Base-by-base conservation (phyloP, 2,888 invertebrate species). In the Amiota minor region DNA sequence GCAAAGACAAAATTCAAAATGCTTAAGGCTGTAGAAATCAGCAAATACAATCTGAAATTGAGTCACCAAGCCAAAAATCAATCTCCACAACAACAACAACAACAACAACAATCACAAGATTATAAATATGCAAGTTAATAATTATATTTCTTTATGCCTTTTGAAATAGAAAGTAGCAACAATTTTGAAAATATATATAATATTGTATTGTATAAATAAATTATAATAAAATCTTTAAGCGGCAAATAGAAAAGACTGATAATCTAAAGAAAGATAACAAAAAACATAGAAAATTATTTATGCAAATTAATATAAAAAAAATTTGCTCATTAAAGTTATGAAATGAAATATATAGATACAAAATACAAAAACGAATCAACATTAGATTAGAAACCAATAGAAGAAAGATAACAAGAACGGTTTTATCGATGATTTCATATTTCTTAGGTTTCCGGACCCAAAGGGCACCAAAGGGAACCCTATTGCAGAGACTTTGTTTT, bases 151-250 rank as follows among this genome's bases (percentile, higher is more conserved):
- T 56, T 18, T 18, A 59, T 18, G 16, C 23, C 2, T 14, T 69
- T 71, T 76, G 78, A 77, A 76, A 78, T 82, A 82, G 82, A 83
- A 83, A 85, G 85, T 83, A 78, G 82, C 79, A 83, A 82, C 75
- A 18, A 14, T 53, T 50, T 53, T 50, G 23, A 23, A 68, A 68
- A 53, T 23, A 50, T 6, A n/a, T n/a, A n/a, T n/a, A n/a, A n/a
- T n/a, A n/a, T n/a, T n/a, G n/a, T n/a, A n/a, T n/a, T n/a, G n/a
- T n/a, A n/a, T n/a, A n/a, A n/a, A n/a, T n/a, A n/a, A n/a, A n/a
- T n/a, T n/a, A n/a, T n/a, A n/a, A n/a, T 35, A 35, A 6, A 35
- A 35, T 35, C 6, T 35, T 6, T 35, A 35, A 35, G 35, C 35
- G 6, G 35, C 35, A 59, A 4, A 23, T 9, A 20, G 23, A 35